phyloP scores from a whole-genome alignment of 2,888 invertebrate genomes.

The Drosophila tripunctata region DNA sequence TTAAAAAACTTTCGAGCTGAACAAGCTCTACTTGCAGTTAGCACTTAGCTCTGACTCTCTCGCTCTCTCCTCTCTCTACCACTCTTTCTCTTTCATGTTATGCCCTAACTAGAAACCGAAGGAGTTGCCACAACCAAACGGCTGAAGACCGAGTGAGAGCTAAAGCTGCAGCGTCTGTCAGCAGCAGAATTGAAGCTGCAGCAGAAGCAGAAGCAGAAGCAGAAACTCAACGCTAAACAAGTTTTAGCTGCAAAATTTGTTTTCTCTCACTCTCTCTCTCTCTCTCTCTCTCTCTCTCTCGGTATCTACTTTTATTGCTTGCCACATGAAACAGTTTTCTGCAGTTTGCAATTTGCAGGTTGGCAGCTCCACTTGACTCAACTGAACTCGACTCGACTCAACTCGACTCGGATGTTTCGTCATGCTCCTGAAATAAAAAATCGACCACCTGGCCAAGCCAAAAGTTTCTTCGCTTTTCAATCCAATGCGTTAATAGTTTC shows the following conservation, averaged over 20 bases:
- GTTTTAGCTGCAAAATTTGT: slow-evolving; percentile 29
- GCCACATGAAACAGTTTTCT: slow-evolving; percentile 53
- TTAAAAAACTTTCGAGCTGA: slow-evolving; percentile 62
- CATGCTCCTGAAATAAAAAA: background rate
- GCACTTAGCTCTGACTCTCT: slow-evolving; percentile 20
- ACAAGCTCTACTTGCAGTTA: slow-evolving; percentile 29
- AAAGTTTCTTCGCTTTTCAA: slow-evolving; percentile 4
- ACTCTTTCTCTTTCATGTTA: background rate
- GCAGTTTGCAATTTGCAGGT: slow-evolving; percentile 28
- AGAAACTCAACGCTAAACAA: slow-evolving; percentile 13
- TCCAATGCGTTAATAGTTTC: slow-evolving; percentile 5
- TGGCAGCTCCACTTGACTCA: slow-evolving; percentile 18
- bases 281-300: background rate
- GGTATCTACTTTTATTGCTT: slow-evolving; percentile 39
- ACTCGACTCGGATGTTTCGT: background rate
- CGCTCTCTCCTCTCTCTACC: too few species aligned
- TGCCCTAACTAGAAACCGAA: background rate
- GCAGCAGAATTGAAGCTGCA: slow-evolving; percentile 4
- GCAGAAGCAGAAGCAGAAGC: slow-evolving; percentile 7
- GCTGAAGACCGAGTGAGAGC: background rate
- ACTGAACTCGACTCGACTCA: background rate
- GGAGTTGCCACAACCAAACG: background rate
- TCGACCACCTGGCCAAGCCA: background rate
- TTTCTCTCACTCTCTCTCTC: background rate
- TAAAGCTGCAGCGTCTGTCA: slow-evolving; percentile 1